Evolutionary conservation across 2,888 invertebrate genomes (phyloP).

Genomic region (Amblyjoppa proteus): DNA sequence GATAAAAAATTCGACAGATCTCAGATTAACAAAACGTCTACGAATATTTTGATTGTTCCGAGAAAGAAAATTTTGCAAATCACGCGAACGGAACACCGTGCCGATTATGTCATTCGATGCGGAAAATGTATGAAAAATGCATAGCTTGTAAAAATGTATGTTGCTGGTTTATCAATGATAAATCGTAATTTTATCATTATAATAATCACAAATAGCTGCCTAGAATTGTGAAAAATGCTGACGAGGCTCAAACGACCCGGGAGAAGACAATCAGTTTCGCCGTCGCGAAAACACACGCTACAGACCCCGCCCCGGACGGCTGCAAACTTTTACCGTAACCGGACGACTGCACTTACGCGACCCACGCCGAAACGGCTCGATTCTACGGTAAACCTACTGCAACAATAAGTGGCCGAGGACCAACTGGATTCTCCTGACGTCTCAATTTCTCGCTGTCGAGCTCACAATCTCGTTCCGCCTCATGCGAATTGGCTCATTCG

Average conservation of each 20-base stretch:
- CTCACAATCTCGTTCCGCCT: constrained; percentile 10
- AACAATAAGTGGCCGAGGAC: constrained; percentile 29
- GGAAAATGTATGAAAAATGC: not conserved
- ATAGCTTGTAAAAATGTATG: too few relatives aligned
- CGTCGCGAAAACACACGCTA: not conserved
- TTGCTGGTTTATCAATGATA: too few relatives aligned
- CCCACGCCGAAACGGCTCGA: constrained; percentile 58
- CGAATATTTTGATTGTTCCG: not conserved
- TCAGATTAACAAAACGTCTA: not conserved
- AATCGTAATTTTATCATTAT: not conserved
- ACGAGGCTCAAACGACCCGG: not conserved
- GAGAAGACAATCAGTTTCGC: constrained; percentile 2
- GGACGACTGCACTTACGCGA: constrained; percentile 66
- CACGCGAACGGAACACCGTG: too few relatives aligned
- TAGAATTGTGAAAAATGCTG: not conserved
- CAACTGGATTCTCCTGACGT: constrained; percentile 7
- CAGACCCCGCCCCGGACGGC: not conserved
- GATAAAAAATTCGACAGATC: not conserved
- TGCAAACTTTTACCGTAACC: constrained; percentile 62
- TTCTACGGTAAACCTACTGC: constrained; percentile 50
- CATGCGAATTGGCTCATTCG: constrained; percentile 1
- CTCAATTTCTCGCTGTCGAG: constrained; percentile 22
- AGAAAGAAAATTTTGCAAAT: not conserved
- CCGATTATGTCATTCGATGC: too few relatives aligned
- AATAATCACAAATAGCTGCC: not conserved